Base-by-base conservation (phyloP, 1,140 invertebrate genomes). In the Aphelinus certus region DNA sequence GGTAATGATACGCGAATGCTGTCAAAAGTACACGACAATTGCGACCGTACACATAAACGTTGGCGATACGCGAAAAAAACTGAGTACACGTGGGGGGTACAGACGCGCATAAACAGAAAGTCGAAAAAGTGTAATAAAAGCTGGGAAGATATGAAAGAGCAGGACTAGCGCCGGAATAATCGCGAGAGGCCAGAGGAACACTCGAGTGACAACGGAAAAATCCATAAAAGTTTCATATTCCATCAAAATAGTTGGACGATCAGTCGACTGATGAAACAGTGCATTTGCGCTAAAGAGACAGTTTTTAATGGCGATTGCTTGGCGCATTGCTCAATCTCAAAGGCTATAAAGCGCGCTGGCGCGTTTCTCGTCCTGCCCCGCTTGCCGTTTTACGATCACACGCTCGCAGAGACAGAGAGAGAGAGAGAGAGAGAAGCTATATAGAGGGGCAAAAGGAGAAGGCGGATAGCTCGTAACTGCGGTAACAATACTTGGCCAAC, bases 291-390 rank as follows among this genome's bases (percentile, higher is more conserved):
- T 62, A 73, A 73, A 67, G 64, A 73, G 71, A 67, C 71, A 67
- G 64, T 67, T 73, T 73, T 62, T 73, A 73, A 73, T 67, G 57
- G 55, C 71, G 64, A 73, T 61, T 67, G 71, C 71, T 53, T 57
- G 57, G 64, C 42, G 64, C 64, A 73, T 68, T 73, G 71, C 71
- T 67, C 71, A 73, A 73, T 73, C 67, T 73, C 64, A 66, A 73
- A 66, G 48, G 71, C 53, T 57, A 73, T 73, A 73, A 73, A 73
- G 57, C 49, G 57, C 62, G 26, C 26, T 0, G 26, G 26, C 26
- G 42, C 65, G 64, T 62, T 67, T 73, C 64, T 55, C 64, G 61
- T 67, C 57, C 56, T 67, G 42, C 43, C 64, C 71, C 62, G 64
- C 62, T 67, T 61, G 61, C 43, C 43, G 64, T 73, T 73, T 73